Conservation (phyloP, 2,113 vertebrate species). For the Eublepharis macularius region DNA sequence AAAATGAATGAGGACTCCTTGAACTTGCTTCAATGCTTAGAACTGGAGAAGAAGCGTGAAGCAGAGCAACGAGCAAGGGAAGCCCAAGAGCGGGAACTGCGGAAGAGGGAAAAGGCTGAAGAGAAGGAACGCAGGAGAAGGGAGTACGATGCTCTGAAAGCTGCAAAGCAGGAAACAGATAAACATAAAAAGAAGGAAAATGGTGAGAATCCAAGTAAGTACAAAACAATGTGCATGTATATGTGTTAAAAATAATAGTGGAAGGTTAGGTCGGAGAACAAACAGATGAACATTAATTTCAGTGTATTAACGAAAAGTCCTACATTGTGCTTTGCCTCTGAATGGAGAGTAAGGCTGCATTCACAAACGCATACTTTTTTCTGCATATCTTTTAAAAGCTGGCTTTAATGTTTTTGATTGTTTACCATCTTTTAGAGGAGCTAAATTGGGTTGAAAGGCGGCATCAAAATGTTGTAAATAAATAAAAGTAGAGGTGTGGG, state of each 20-base stretch:
- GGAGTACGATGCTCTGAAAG: conserved; percentile 90
- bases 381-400: too few species aligned
- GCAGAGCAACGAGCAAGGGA: conserved; percentile 88
- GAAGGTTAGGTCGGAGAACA: not conserved
- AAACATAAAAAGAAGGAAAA: conserved; percentile 84
- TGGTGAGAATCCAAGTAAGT: conserved; percentile 78
- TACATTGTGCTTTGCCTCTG: too few species aligned
- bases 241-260: not conserved
- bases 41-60: conserved; percentile 90
- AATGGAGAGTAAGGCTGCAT: too few species aligned
- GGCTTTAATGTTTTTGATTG: too few species aligned
- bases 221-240: not conserved
- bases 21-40: conserved; percentile 64
- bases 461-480: too few species aligned
- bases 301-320: not conserved
- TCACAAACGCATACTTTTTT: too few species aligned
- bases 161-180: conserved; percentile 83
- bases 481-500: too few species aligned
- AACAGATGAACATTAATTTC: not conserved
- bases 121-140: conserved; percentile 92
- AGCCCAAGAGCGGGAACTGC: conserved; percentile 85
- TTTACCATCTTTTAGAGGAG: too few species aligned
- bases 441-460: too few species aligned
- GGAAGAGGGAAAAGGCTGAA: conserved; percentile 92
- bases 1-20: not conserved